phyloP scores from a whole-genome alignment of 2,888 invertebrate genomes.

The Pilophorus perplexus region DNA sequence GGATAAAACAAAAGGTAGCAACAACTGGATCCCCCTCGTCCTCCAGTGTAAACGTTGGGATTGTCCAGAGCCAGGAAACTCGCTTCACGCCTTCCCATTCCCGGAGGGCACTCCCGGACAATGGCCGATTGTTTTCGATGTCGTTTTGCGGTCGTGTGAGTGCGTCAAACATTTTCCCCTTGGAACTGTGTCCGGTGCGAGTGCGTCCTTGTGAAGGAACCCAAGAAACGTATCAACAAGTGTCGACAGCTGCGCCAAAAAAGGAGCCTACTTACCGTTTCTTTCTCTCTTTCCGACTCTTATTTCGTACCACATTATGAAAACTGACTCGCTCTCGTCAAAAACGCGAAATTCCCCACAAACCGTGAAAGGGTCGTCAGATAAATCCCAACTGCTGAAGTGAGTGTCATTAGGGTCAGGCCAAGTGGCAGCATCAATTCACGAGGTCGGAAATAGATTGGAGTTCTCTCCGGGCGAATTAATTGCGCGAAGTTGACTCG shows the following conservation, averaged over 20 bases:
- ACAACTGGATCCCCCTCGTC: too few species aligned
- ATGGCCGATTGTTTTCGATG: slow-evolving; percentile 26
- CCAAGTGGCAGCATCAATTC: not conserved
- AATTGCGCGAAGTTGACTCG: not conserved
- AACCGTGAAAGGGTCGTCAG: too few species aligned
- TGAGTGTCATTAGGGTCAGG: not conserved
- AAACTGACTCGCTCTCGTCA: too few species aligned
- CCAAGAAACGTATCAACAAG: slow-evolving; percentile 26
- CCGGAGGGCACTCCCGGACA: slow-evolving; percentile 4
- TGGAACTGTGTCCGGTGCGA: not conserved
- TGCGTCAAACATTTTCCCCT: not conserved
- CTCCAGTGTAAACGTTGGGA: too few species aligned
- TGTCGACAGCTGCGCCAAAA: slow-evolving; percentile 24
- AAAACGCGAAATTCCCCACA: too few species aligned
- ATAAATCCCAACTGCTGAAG: too few species aligned
- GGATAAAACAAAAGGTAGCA: too few species aligned
- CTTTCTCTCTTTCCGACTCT: not conserved
- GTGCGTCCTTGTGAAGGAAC: slow-evolving; percentile 1
- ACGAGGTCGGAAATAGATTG: slow-evolving; percentile 9
- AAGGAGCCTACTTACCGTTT: slow-evolving; percentile 2
- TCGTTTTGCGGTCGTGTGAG: not conserved
- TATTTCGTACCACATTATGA: not conserved
- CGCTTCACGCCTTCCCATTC: slow-evolving; percentile 14
- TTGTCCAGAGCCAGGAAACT: too few species aligned
- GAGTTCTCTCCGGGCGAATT: not conserved